A percentile compares a stretch with the other conserved stretches of the same genome.
Evolutionary conservation across 2,888 invertebrate species (phyloP).

Genomic region (Ochropleura plecta): DNA sequence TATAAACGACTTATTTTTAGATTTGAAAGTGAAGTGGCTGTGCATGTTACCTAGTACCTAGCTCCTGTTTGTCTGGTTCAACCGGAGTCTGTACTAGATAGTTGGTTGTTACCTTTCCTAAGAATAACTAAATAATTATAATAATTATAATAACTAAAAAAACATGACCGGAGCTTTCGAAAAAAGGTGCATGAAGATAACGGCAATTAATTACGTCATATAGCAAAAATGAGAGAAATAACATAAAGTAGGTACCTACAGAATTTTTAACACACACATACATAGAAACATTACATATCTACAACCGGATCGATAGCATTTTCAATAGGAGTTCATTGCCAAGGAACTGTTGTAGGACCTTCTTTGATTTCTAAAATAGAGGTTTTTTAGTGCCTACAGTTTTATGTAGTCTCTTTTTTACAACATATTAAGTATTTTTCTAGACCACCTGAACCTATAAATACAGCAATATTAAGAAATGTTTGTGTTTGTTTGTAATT

Average conservation of each 20-base stretch:
- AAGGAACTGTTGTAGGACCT: slow-evolving; percentile 6
- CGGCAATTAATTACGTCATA: not conserved
- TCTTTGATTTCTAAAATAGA: not conserved
- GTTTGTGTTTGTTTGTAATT: not conserved
- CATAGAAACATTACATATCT: not conserved
- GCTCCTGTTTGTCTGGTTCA: slow-evolving; percentile 51
- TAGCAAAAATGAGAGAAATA: slow-evolving; percentile 6
- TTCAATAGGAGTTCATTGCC: slow-evolving; percentile 16
- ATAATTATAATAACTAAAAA: not conserved
- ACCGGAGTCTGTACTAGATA: slow-evolving; percentile 25
- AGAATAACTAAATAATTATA: slow-evolving; percentile 11
- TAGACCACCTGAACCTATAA: not conserved
- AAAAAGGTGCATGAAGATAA: not conserved
- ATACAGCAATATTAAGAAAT: not conserved
- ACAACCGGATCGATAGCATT: not conserved
- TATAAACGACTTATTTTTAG: slow-evolving; percentile 45
- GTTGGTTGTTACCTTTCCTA: slow-evolving; percentile 23
- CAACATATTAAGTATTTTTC: not conserved
- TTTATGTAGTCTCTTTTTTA: not conserved
- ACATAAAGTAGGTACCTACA: not conserved
- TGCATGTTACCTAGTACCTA: slow-evolving; percentile 12
- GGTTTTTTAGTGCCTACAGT: not conserved
- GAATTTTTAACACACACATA: not conserved
- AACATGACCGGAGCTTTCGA: not conserved
- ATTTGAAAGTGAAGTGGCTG: slow-evolving; percentile 53